Base-by-base conservation (phyloP, 2,113 vertebrate genomes). In the Scolopax mira region DNA sequence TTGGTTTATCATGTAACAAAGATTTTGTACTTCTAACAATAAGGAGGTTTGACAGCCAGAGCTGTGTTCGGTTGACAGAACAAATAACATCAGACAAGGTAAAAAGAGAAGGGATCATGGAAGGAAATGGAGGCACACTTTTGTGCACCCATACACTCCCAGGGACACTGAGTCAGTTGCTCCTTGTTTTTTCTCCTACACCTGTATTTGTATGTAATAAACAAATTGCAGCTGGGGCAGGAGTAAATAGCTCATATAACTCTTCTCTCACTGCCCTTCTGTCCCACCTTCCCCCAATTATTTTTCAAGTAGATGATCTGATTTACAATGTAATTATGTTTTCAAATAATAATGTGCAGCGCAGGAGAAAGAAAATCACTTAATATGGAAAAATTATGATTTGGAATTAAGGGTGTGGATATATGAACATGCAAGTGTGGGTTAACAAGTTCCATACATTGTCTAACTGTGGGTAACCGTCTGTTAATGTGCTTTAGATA, bases 281-380 rank as follows among this genome's bases (percentile, higher is more conserved):
- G 49, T 55, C 35, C 52, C 35, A 82, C 65, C 61, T 85, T 89
- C 52, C 85, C 79, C 52, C 42, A 75, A 4, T 39, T 90, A 49
- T 84, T 91, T 89, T 81, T 80, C 65, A 86, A 89, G 35, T 66
- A 89, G 77, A 55, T 93, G 49, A 92, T 74, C 71, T 90, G 71
- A 88, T 91, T 93, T 92, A 73, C 46, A 92, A 49, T 10, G 8
- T 73, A 82, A 85, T 89, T 85, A 66, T 82, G 67, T 91, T 93
- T 31, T 66, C 62, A 77, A 90, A 82, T 90, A 93, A 64, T 82
- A 69, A 82, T 19, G 55, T 60, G 19, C 64, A 73, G 27, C 46
- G 42, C 49, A 79, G 51, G 48, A 95, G 39, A 86, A 85, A 11
- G 5, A 80, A 86, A 83, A 83, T 88, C 42, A 54, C 41, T 88